Evolutionary conservation across 2,888 invertebrate genomes (phyloP), one percentile per base, ranked within the genome.

Genomic region (Tortrix viridana): DNA sequence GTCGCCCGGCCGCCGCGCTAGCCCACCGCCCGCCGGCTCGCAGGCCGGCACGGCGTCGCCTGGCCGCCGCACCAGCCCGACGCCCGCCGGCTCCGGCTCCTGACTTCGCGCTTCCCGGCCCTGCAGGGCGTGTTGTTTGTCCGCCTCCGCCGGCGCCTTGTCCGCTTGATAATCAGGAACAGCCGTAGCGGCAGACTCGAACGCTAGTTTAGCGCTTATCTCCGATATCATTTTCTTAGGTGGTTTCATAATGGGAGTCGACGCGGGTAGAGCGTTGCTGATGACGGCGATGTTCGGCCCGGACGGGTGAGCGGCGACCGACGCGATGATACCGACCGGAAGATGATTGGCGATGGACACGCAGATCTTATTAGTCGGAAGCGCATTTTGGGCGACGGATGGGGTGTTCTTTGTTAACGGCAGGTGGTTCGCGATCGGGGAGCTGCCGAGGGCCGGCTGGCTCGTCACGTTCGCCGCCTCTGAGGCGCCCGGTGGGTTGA

Each of bases 141-240:
- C 73, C 7, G 65, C 54, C 43, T 71, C 75, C 14, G 58, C 14
- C 6, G 67, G 65, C 43, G 70, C 72, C 32, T 66, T 70, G 3
- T 64, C 71, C 43, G 71, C 70, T 37, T 69, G 53, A n/a, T n/a
- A 32, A 16, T 59, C 59, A 66, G 62, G 53, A 63, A 67, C 56
- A 66, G 71, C 66, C 32, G 79, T 80, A 0, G 81, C 79, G 12
- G 81, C 81, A 3, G 82, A 80, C 38, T 90, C 88, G 70, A 88
- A 88, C 0, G 81, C 81, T 16, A 89, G 72, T 69, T 88, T 85
- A 19, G 89, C 85, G 71, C 85, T 85, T 63, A 88, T 89, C 72
- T 91, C 89, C 3, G 89, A 89, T 72, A 92, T 85, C 84, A 92
- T 85, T 70, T 92, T 88, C 69, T 89, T 88, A 1, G 89, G 88